A percentile compares a stretch with the other conserved stretches of the same genome.
Evolutionary conservation across 1,140 invertebrate genomes (phyloP).

Genomic region (Globodera rostochiensis): DNA sequence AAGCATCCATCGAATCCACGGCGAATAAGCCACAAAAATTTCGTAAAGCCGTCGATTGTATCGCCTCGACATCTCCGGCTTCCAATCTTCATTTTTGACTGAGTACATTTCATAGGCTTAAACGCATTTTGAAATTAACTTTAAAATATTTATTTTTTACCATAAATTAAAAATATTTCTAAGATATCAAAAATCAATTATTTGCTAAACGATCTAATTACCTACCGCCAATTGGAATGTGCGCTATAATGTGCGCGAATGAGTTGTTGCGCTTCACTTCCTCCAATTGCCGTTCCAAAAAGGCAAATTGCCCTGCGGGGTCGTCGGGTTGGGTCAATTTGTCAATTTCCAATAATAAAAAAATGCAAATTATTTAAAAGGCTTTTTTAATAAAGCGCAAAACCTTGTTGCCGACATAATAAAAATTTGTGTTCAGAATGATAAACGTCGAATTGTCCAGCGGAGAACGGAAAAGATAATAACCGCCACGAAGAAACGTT

Average conservation of each 20-base stretch:
- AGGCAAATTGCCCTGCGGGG: conserved; percentile 59
- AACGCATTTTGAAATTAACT: not conserved
- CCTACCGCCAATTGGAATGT: conserved; percentile 59
- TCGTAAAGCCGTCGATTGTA: conserved; percentile 55
- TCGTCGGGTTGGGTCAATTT: conserved; percentile 48
- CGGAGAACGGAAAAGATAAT: conserved; percentile 43
- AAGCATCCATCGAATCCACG: conserved; percentile 57
- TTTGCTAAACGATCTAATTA: too few relatives aligned
- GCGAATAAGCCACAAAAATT: conserved; percentile 46
- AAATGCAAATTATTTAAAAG: not conserved
- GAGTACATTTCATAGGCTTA: conserved; percentile 1
- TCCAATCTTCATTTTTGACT: conserved; percentile 35
- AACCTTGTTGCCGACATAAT: conserved; percentile 53
- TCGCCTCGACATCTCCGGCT: conserved; percentile 53
- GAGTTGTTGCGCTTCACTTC: conserved; percentile 36
- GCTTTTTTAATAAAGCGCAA: not conserved
- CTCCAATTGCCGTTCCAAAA: conserved; percentile 48
- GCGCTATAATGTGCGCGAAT: conserved; percentile 54
- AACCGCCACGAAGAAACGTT: conserved; percentile 59
- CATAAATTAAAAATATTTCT: too few relatives aligned
- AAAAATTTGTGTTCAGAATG: conserved; percentile 62
- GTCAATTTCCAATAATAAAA: conserved; percentile 12
- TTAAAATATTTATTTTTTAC: too few relatives aligned
- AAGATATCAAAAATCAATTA: too few relatives aligned
- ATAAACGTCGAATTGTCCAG: conserved; percentile 41